Conservation (phyloP, 2,797 vertebrate species). For the Eleutherodactylus coqui region DNA sequence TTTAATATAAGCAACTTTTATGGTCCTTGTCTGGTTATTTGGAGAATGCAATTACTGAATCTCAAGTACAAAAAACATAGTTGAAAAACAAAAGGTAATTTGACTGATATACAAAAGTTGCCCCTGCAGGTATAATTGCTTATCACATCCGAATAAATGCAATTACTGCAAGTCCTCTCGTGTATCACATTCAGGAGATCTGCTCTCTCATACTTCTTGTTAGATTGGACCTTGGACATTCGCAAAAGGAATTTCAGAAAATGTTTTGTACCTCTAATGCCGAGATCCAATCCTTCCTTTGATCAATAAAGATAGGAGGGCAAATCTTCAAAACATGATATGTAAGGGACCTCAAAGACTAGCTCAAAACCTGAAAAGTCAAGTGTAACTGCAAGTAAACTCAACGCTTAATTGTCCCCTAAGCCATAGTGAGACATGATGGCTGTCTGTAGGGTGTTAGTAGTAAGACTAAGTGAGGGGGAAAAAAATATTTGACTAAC, state of each 20-base stretch:
- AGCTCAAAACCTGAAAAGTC: neutral
- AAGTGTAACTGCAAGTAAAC: neutral
- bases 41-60: neutral
- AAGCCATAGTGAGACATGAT: neutral
- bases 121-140: too few species aligned
- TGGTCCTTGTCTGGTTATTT: neutral
- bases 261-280: too few species aligned
- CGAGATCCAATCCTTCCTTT: too few species aligned
- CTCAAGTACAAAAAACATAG: too few species aligned
- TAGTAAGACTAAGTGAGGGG: too few species aligned
- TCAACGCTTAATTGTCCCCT: neutral
- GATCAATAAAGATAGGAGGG: neutral
- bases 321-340: neutral
- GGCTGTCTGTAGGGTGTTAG: neutral
- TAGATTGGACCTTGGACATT: too few species aligned
- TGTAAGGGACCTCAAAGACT: neutral
- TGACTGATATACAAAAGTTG: too few species aligned
- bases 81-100: too few species aligned
- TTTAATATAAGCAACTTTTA: slow-evolving; percentile 38
- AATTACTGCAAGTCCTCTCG: neutral
- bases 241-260: too few species aligned
- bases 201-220: neutral
- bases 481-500: too few species aligned
- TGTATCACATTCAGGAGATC: neutral
- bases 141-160: too few species aligned